Evolutionary conservation across 2,113 vertebrate genomes (phyloP).

Genomic region (Cyanistes caeruleus): DNA sequence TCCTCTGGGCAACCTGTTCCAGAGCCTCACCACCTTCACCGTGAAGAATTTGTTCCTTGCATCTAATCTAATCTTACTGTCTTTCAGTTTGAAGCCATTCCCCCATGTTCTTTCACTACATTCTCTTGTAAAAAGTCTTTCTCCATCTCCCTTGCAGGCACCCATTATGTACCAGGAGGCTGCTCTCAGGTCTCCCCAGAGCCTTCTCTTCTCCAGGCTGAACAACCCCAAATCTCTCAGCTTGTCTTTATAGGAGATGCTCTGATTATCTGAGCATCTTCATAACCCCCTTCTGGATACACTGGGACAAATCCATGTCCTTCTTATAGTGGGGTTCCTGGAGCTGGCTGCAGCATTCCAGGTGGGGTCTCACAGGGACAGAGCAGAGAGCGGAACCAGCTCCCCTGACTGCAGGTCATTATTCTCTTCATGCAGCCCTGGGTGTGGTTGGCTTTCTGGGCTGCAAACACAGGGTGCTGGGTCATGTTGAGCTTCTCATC

Average conservation of each 20-base stretch:
- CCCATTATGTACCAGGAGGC: background rate
- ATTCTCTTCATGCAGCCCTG: background rate
- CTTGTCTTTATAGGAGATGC: background rate
- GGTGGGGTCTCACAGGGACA: background rate
- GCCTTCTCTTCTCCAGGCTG: background rate
- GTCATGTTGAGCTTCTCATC: background rate
- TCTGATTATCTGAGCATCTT: background rate
- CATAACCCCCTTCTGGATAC: background rate
- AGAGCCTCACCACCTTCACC: background rate
- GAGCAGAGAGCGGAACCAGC: background rate
- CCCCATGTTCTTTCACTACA: background rate
- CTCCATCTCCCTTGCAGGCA: background rate
- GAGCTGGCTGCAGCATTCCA: background rate
- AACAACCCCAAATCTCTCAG: background rate
- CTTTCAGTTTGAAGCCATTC: background rate
- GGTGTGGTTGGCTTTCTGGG: background rate
- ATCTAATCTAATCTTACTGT: background rate
- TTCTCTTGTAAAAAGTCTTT: background rate
- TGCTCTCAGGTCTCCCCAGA: background rate
- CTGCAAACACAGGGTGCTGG: background rate
- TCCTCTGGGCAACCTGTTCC: background rate
- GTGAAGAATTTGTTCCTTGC: background rate
- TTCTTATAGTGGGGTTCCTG: fast-evolving
- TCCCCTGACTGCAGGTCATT: background rate
- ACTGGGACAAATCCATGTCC: background rate